These are phyloP conservation scores for rat (Rattus norvegicus) DNA, from an alignment of 2,113 vertebrate species.

Conservation along the genomic window GRCr8 NC_086027.1:25770501-25771000, in stretches of 20 bases:
- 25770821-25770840: conserved; percentile 30
- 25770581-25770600: background rate
- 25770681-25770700: background rate
- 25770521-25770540: background rate
- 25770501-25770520: background rate
- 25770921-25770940: background rate
- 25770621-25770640: background rate
- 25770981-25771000: background rate
- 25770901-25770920: conserved; percentile 32
- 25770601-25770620: background rate
- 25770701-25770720: background rate
- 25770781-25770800: background rate
- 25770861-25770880: background rate
- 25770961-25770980: background rate
- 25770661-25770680: background rate
- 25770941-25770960: background rate
- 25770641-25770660: background rate
- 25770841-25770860: background rate
- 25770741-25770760: background rate
- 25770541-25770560: conserved; percentile 37
- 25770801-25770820: background rate
- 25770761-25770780: background rate
- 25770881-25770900: background rate
- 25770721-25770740: background rate
- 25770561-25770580: background rate